Base-by-base conservation (phyloP, 1,140 invertebrate species). In the Hylyphantes graminicola region DNA sequence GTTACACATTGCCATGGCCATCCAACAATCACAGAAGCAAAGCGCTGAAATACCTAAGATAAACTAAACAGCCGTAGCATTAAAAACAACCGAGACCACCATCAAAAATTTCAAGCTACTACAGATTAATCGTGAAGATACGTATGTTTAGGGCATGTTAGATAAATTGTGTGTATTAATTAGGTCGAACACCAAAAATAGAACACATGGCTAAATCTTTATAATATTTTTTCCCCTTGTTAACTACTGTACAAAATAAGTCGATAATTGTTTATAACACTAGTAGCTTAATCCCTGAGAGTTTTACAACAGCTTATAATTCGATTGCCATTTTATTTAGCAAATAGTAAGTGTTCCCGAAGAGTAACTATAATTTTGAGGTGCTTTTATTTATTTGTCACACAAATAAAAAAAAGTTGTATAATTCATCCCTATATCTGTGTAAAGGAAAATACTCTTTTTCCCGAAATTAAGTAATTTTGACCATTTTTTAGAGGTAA, bases 21-120 rank as follows among this genome's bases (percentile, higher is more conserved):
- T 83, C 72, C 65, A 83, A 83, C 80, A 83, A 83, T 83, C 80
- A 83, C 80, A 83, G 80, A 83, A 83, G 80, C 80, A 74, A 63
- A 83, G 80, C 80, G 80, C 80, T 83, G 74, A 83, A 83, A 83
- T 59, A 74, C 59, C 70, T 75, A 74, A 13, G 17, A 51, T 83
- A 83, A 50, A 82, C 80, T 83, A 83, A 73, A 70, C 77, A 73
- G 72, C 55, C 70, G 65, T 55, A 81, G 68, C 80, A 83, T 75
- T 35, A 82, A 74, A 73, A 82, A 70, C 80, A 83, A 83, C 80
- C 68, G 48, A 83, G 63, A 83, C 80, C 80, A 83, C 65, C 72
- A 83, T 67, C 80, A 74, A 70, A 59, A 74, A 54, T 83, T 63
- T 48, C 55, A 53, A 65, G 54, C 13, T 50, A 67, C 80, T 59